phyloP scores from a whole-genome alignment of 2,113 vertebrate species.

The Pyxicephalus adspersus region DNA sequence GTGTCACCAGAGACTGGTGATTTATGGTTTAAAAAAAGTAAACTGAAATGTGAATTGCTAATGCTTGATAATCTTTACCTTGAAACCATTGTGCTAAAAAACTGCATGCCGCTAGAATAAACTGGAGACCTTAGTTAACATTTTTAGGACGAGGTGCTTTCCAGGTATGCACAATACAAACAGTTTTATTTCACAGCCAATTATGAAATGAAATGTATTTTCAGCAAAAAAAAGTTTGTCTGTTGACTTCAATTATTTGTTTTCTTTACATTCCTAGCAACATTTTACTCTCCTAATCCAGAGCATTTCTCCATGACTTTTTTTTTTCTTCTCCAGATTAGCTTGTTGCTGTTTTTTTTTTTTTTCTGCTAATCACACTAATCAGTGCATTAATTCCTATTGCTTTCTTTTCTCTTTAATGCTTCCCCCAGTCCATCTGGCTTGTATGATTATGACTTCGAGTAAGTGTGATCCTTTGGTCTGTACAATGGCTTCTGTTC shows the following conservation, averaged over 20 bases:
- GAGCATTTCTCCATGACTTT: neutral
- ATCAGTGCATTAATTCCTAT: constrained; percentile 91
- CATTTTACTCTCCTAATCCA: constrained; percentile 19
- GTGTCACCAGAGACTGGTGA: too few species aligned
- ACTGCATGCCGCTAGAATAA: too few species aligned
- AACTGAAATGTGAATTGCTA: too few species aligned
- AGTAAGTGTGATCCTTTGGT: constrained; percentile 95
- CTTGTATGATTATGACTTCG: constrained; percentile 99
- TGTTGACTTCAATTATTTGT: neutral
- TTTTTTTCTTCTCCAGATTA: constrained; percentile 11
- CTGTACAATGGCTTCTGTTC: constrained; percentile 77
- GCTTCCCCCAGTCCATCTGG: constrained; percentile 96
- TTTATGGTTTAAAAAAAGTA: too few species aligned
- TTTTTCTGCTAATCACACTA: constrained; percentile 72
- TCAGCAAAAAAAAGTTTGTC: neutral
- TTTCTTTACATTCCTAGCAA: neutral
- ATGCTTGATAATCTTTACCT: too few species aligned
- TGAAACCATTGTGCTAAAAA: too few species aligned
- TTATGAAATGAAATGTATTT: neutral
- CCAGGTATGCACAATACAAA: too few species aligned
- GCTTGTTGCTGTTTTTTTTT: constrained; percentile 1
- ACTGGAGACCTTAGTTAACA: too few species aligned
- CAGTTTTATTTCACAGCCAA: neutral
- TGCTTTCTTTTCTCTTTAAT: constrained; percentile 88
- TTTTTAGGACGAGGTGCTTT: too few species aligned